Base-by-base conservation (phyloP, 2,888 invertebrate genomes). In the Halocaridina rubra region DNA sequence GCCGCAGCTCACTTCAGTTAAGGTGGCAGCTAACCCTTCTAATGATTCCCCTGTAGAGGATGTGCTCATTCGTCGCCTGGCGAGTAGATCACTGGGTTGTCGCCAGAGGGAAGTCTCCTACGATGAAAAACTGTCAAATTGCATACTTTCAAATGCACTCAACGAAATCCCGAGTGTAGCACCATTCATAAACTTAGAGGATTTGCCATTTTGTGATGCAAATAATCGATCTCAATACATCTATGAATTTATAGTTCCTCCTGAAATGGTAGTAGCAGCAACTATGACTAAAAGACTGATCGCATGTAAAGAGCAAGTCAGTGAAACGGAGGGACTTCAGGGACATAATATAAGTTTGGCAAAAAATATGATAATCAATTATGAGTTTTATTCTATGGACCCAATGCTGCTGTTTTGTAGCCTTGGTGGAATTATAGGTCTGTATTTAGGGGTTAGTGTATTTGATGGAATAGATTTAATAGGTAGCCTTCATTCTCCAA, bases 291-390 rank as follows among this genome's bases (percentile, higher is more conserved):
- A 69, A 2, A 80, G 10, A n/a, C 13, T 80, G 24, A 16, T 7
- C 13, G 32, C 10, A 13, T 80, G 80, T 27, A 53, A 71, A 10
- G 10, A n/a, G n/a, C n/a, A n/a, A n/a, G n/a, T n/a, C n/a, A n/a
- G n/a, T n/a, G n/a, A n/a, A n/a, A n/a, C n/a, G n/a, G n/a, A 71
- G 13, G 7, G 24, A 13, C 8, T 7, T 13, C 8, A 3, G 57
- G 19, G 16, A 3, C 16, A 10, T 24, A 8, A 46, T 22, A 7
- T 53, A 71, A 5, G n/a, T n/a, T n/a, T n/a, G n/a, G n/a, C n/a
- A n/a, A n/a, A n/a, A n/a, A n/a, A n/a, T n/a, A 81, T 81, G 74
- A n/a, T 0, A n/a, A 64, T 81, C 22, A 33, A 81, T 16, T 4
- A 81, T 3, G 29, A 61, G n/a, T 33, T 74, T 29, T 75, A 46